Evolutionary conservation across 2,113 vertebrate species (phyloP), one percentile per base, ranked within the genome.

Genomic region (Gavialis gangeticus): DNA sequence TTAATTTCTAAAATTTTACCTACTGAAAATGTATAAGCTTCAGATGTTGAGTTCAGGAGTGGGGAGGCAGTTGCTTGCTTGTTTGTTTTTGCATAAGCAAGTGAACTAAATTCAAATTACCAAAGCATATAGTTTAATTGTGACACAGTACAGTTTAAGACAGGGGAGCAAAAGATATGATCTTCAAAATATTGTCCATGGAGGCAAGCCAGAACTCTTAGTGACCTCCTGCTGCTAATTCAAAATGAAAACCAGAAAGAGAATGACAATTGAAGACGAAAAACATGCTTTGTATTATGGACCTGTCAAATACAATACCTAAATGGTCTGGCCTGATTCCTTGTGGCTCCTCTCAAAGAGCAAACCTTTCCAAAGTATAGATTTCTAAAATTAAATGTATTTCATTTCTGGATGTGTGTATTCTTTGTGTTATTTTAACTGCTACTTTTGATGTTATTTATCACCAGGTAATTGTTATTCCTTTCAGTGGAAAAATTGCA

Each of bases 21-120:
- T 89, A 25, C 78, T 89, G 5, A 60, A 89, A 81, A 17, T 93
- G 64, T 79, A 90, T 92, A 85, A 85, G 76, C 63, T 91, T 63
- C 34, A 96, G 76, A 78, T 24, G 27, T 60, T 62, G 3, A 30
- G 34, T 18, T 73, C 63, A 80, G 67, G 60, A 92, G 46, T 9
- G 46, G 22, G 69, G 69, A 73, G 22, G 87, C 56, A 83, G 17
- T 56, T 89, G 19, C 37, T 37, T 71, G 21, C 46, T 73, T 73
- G 13, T 73, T 73, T 73, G 21, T 24, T 37, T 76, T 62, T 73
- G n/a, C 58, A 76, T 25, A 92, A 46, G 80, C 64, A 95, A 94
- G 85, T 79, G 14, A 90, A 87, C 64, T 80, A 13, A 83, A 92
- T 82, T 30, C 75, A 82, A 54, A 77, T 89, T 94, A 91, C 63